Percentiles rank a stretch among this genome's conserved stretches.
Evolutionary conservation across 2,888 invertebrate genomes (phyloP).

Genomic region (Leptopilina drosophilae): DNA sequence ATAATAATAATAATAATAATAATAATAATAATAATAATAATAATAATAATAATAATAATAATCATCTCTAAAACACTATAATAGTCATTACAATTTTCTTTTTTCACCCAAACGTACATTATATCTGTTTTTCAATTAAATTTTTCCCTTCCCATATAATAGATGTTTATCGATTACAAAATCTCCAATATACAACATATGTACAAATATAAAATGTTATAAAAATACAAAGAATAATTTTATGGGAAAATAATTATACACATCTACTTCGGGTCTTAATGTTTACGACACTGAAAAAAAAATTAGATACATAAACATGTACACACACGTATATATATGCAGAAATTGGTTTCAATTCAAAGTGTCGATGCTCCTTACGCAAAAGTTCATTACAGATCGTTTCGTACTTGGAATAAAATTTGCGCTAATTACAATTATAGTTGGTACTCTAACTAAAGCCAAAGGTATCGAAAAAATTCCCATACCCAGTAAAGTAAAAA

Average conservation of each 20-base stretch:
- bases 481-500: no score
- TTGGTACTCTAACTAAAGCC: slow-evolving; percentile 5
- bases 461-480: no score
- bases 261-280: slow-evolving; percentile 23
- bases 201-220: slow-evolving; percentile 5
- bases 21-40: neutral
- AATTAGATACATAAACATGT: slow-evolving; percentile 3
- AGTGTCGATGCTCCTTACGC: slow-evolving; percentile 38
- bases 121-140: slow-evolving; percentile 19
- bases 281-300: slow-evolving; percentile 7
- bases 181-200: neutral
- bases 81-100: neutral
- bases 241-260: slow-evolving; percentile 28
- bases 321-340: neutral
- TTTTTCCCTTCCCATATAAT: neutral
- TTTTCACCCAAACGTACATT: neutral
- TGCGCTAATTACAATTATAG: slow-evolving; percentile 16
- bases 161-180: slow-evolving; percentile 8
- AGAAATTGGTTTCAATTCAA: slow-evolving; percentile 9
- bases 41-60: neutral
- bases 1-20: no score
- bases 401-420: slow-evolving; percentile 28
- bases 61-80: neutral
- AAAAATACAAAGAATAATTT: slow-evolving; percentile 13
- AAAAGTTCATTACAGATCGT: slow-evolving; percentile 32